Base-by-base conservation (phyloP, 2,888 invertebrate species). In the Eledona agricola region DNA sequence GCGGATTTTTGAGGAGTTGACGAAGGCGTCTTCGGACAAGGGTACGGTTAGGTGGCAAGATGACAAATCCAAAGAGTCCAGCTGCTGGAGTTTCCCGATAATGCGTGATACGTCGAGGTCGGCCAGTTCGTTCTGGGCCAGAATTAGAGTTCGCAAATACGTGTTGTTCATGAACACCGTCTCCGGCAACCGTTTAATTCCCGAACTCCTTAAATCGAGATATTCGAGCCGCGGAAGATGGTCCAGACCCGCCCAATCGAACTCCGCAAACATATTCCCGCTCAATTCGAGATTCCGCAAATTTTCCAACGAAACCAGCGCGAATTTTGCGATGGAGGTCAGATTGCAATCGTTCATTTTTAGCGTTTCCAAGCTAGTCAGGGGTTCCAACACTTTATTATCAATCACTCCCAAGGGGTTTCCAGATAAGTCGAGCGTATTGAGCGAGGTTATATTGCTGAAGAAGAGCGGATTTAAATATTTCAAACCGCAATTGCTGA, bases 41-140 rank as follows among this genome's bases (percentile, higher is more conserved):
- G 85, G 85, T 9, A 85, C 83, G 61, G 81, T 80, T 50, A 88
- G 80, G 68, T 83, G 83, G 67, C 88, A 88, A 65, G 86, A 82
- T 0, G 87, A 86, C 50, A 88, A 72, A 74, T 88, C 87, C 42
- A 88, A 72, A 31, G 82, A 78, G 63, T 86, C 85, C 32, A 88
- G 77, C 67, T 83, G 83, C 63, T 82, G 81, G 9, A 87, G 77
- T 70, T 85, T 85, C 58, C 81, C 82, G 5, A 87, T 85, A 1
- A 84, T 85, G 5, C 79, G 80, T 9, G 82, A 82, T 7, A 87
- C 83, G 63, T 87, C 85, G 47, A 87, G 75, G 60, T 84, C 82
- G 31, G 79, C 79, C 38, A 88, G 73, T 66, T 85, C 81, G 65
- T 88, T 88, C 62, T 85, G 81, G 2, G 86, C 84, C 32, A 88